phyloP scores from a whole-genome alignment of 2,888 invertebrate genomes.

The Cheilosia grossa region DNA sequence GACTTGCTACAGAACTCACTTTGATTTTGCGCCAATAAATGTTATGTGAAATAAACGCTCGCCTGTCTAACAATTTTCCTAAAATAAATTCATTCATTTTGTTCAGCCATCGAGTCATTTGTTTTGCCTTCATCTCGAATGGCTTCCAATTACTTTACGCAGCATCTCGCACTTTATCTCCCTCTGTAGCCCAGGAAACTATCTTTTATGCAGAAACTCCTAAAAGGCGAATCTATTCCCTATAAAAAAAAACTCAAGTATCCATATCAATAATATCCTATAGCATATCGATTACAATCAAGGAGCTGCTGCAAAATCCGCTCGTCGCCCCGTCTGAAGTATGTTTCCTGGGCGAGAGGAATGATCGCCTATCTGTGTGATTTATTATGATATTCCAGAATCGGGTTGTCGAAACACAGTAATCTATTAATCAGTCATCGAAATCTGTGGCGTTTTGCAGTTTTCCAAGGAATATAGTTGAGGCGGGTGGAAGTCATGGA shows the following conservation, averaged over 20 bases:
- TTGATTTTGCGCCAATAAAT: constrained; percentile 5
- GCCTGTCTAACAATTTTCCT: neutral
- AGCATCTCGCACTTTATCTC: constrained; percentile 44
- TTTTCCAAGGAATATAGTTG: neutral
- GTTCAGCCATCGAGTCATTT: constrained; percentile 30
- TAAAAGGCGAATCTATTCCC: constrained; percentile 57
- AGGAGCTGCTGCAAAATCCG: constrained; percentile 24
- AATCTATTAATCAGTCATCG: constrained; percentile 72
- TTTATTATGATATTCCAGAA: constrained; percentile 54
- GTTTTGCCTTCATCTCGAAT: constrained; percentile 53
- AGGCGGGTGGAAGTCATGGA: neutral
- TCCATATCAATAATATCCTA: constrained; percentile 49
- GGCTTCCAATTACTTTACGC: constrained; percentile 68
- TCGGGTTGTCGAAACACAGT: constrained; percentile 53
- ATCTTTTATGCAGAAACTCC: constrained; percentile 55
- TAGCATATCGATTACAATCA: constrained; percentile 64
- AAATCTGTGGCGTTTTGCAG: constrained; percentile 52
- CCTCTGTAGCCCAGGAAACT: constrained; percentile 10
- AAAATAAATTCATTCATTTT: constrained; percentile 53
- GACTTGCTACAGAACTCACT: constrained; percentile 3
- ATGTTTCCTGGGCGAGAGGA: constrained; percentile 28
- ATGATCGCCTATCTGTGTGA: constrained; percentile 18
- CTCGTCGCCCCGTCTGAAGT: constrained; percentile 4
- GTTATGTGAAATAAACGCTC: neutral
- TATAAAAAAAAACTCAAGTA: constrained; percentile 61